Evolutionary conservation across 2,797 vertebrate genomes (phyloP).

Genomic region (Clarias platycephalus): DNA sequence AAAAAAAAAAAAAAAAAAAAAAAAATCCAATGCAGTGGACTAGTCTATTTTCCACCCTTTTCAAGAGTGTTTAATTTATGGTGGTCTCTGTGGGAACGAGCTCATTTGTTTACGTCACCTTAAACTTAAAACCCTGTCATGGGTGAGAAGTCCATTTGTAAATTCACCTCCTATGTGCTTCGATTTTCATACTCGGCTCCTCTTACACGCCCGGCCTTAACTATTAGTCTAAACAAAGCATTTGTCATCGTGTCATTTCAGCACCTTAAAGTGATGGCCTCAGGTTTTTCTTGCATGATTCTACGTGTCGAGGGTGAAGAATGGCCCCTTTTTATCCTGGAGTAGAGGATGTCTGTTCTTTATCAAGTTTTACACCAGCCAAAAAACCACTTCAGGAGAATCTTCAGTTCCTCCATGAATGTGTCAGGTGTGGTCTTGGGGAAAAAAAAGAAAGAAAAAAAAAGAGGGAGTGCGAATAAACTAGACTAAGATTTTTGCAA

Average conservation of each 20-base stretch:
- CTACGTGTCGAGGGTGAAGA: conserved; percentile 79
- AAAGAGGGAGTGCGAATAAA: neutral
- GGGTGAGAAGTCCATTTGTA: conserved; percentile 87
- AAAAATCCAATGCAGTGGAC: conserved; percentile 61
- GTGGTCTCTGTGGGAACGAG: conserved; percentile 91
- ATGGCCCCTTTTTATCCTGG: conserved; percentile 76
- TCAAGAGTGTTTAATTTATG: conserved; percentile 83
- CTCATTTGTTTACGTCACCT: conserved; percentile 76
- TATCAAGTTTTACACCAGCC: conserved; percentile 44
- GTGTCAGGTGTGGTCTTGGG: conserved; percentile 37
- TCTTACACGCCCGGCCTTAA: conserved; percentile 73
- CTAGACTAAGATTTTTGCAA: neutral
- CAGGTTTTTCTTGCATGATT: conserved; percentile 82
- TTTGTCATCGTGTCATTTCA: conserved; percentile 83
- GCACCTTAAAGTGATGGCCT: conserved; percentile 87
- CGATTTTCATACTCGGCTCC: conserved; percentile 51
- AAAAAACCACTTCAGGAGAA: conserved; percentile 24
- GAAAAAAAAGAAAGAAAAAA: neutral
- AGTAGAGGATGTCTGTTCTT: conserved; percentile 58
- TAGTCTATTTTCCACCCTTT: conserved; percentile 64
- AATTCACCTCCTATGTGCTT: conserved; percentile 66
- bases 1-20: conserved; percentile 45
- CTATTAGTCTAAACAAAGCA: conserved; percentile 84
- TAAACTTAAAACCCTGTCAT: conserved; percentile 79
- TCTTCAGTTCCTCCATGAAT: conserved; percentile 18